These are phyloP conservation scores for Odontomyia ornata DNA, from an alignment of 2,888 invertebrate species.

Conservation along the genomic window DNA sequence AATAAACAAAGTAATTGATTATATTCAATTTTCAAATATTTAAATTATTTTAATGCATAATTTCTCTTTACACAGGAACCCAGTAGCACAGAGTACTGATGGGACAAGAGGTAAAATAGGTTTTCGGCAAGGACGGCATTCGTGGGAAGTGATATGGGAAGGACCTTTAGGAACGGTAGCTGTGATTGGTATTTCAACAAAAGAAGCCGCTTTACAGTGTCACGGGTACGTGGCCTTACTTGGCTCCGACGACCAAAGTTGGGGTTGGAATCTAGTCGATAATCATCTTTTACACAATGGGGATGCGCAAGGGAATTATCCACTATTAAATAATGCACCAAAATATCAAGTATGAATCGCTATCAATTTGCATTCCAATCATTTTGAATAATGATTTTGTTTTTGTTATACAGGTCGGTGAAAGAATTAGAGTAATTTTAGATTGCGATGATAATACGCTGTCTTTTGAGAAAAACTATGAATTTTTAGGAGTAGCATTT, in stretches of 20 bases:
- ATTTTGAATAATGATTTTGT: background rate
- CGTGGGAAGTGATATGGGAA: constrained; percentile 99
- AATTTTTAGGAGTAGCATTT: constrained; percentile 98
- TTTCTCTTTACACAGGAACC: too few species aligned
- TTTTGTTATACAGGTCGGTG: constrained; percentile 80
- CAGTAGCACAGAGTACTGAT: constrained; percentile 98
- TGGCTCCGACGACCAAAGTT: constrained; percentile 96
- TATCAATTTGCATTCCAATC: too few species aligned
- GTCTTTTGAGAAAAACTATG: constrained; percentile 97
- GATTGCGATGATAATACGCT: constrained; percentile 97
- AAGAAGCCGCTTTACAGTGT: constrained; percentile 91
- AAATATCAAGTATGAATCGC: constrained; percentile 94
- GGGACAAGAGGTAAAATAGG: constrained; percentile 91
- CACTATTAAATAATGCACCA: constrained; percentile 92
- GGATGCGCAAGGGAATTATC: constrained; percentile 93
- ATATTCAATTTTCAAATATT: too few species aligned
- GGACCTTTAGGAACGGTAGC: constrained; percentile 98
- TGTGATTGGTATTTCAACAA: constrained; percentile 94
- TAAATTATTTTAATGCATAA: too few species aligned
- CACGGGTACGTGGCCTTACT: constrained; percentile 95
- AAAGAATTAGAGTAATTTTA: constrained; percentile 94
- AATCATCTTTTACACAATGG: constrained; percentile 97
- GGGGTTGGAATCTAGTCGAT: constrained; percentile 99
- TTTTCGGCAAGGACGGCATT: constrained; percentile 90
- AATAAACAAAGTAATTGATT: too few species aligned